phyloP scores from a whole-genome alignment of 2,113 vertebrate genomes.

The Microtus pennsylvanicus region DNA sequence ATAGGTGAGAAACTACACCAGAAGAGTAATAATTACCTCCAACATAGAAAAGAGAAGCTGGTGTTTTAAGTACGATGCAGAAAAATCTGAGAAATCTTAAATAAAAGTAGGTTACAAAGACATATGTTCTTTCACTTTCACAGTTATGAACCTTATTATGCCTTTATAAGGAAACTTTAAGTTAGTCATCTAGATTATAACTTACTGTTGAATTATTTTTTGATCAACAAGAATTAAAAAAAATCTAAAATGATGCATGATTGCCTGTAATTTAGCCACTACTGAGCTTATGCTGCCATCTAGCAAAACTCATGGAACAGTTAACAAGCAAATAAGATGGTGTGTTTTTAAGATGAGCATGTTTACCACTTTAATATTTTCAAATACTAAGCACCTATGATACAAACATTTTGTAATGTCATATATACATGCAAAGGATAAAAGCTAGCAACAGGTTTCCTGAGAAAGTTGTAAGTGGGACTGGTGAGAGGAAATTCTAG shows the following conservation, averaged over 20 bases:
- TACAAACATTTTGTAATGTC: neutral
- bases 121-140: slow-evolving; percentile 2
- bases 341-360: neutral
- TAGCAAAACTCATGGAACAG: slow-evolving; percentile 78
- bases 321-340: slow-evolving; percentile 1
- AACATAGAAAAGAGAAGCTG: neutral
- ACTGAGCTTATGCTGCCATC: slow-evolving; percentile 84
- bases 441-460: neutral
- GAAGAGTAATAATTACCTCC: neutral
- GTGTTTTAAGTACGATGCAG: neutral
- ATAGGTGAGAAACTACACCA: neutral
- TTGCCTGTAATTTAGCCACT: neutral
- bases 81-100: slow-evolving; percentile 49
- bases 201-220: neutral
- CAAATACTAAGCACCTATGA: neutral
- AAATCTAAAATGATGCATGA: slow-evolving; percentile 1
- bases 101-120: slow-evolving; percentile 6
- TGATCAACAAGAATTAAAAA: slow-evolving; percentile 12
- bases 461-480: neutral
- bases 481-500: neutral
- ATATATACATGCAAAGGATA: neutral
- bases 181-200: neutral
- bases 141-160: neutral
- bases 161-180: slow-evolving; percentile 27
- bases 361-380: slow-evolving; percentile 7